Evolutionary conservation across 1,140 invertebrate genomes (phyloP).

Genomic region (Cepaea nemoralis): DNA sequence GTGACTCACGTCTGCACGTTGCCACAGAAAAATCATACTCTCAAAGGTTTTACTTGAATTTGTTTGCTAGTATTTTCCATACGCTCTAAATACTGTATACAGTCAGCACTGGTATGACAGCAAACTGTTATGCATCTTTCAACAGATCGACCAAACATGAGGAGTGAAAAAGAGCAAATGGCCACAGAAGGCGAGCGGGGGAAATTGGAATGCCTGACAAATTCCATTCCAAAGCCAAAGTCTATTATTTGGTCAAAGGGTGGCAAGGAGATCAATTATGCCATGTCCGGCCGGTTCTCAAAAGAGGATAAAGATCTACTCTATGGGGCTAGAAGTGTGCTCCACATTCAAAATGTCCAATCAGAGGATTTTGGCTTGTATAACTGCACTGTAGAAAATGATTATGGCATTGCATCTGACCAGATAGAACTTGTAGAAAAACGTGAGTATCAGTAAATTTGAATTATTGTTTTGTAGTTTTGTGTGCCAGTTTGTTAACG

Average conservation of each 20-base stretch:
- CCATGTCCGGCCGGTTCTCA: constrained; percentile 67
- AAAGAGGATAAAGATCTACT: constrained; percentile 72
- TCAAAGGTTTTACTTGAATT: too few relatives aligned
- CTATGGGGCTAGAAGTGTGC: constrained; percentile 80
- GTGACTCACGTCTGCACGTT: too few relatives aligned
- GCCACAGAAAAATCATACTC: too few relatives aligned
- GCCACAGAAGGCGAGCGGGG: constrained; percentile 85
- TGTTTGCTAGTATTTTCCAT: too few relatives aligned
- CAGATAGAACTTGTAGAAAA: constrained; percentile 87
- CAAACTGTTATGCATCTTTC: too few relatives aligned
- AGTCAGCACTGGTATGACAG: too few relatives aligned
- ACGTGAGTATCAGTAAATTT: constrained; percentile 77
- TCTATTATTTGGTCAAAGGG: constrained; percentile 82
- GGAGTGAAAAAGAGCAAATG: constrained; percentile 86
- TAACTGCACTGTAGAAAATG: constrained; percentile 93
- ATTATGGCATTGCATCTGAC: constrained; percentile 86
- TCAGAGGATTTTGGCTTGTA: constrained; percentile 90
- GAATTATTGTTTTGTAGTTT: not conserved
- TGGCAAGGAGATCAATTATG: constrained; percentile 82
- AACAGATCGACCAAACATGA: constrained; percentile 85
- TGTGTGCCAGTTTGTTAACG: too few relatives aligned
- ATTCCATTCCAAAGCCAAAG: constrained; percentile 88
- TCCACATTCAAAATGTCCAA: constrained; percentile 86
- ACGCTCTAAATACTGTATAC: too few relatives aligned
- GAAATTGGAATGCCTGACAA: constrained; percentile 88